Conservation (phyloP, 53 echinoderm and acorn worm genomes). For the Glandiceps talaboti region DNA sequence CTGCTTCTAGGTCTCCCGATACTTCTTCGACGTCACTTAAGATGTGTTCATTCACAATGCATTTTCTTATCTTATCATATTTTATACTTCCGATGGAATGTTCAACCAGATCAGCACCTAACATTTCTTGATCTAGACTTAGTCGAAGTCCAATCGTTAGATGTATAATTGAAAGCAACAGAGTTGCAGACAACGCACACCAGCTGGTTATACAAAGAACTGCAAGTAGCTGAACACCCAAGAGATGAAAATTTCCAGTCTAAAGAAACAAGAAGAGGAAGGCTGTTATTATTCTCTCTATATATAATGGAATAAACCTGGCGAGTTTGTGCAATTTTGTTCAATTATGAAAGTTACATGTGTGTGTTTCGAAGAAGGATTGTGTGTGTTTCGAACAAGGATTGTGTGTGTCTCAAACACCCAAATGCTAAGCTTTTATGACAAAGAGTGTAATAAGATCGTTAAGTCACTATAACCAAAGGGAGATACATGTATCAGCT, state of each 20-base stretch:
- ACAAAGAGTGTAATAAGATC: too few relatives aligned
- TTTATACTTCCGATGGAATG: conserved; percentile 50
- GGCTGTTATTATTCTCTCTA: too few relatives aligned
- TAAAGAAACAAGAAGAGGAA: conserved; percentile 9
- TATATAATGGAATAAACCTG: too few relatives aligned
- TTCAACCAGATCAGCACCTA: conserved; percentile 60
- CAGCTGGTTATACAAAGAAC: conserved; percentile 34
- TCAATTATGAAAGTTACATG: too few relatives aligned
- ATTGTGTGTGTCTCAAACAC: too few relatives aligned
- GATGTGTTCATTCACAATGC: conserved; percentile 3
- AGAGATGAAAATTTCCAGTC: conserved; percentile 33
- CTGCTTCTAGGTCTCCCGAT: not conserved
- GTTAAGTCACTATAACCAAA: too few relatives aligned
- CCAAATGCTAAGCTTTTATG: too few relatives aligned
- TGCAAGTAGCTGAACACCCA: conserved; percentile 33
- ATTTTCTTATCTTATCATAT: conserved; percentile 48
- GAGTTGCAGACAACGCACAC: conserved; percentile 31
- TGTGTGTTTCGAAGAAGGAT: too few relatives aligned
- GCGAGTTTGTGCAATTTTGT: too few relatives aligned
- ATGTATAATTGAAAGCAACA: conserved; percentile 24
- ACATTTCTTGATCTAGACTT: conserved; percentile 50
- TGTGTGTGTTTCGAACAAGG: too few relatives aligned
- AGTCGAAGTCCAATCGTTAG: conserved; percentile 39
- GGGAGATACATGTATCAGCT: too few relatives aligned
- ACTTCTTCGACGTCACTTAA: conserved; percentile 4